Base-by-base conservation (phyloP, 2,888 invertebrate genomes). In the Clivina fossor region DNA sequence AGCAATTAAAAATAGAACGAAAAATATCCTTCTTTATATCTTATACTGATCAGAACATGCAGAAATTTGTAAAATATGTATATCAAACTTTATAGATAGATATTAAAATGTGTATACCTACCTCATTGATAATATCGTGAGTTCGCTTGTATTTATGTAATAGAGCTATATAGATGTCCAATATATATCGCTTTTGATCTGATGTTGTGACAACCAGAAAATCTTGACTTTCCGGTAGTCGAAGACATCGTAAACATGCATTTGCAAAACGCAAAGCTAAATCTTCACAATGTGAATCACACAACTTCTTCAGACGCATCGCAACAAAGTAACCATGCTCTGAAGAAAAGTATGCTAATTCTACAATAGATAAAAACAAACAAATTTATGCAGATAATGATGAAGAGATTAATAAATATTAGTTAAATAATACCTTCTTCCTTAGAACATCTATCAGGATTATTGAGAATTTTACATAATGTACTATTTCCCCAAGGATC, bases 271-370 rank as follows among this genome's bases (percentile, higher is more conserved):
- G 78, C 51, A 82, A 72, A 57, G 83, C 83, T 60, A 82, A 72
- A 68, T 81, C 80, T 72, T 81, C 80, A 71, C 82, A 82, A 63
- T 79, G 78, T 60, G 79, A 78, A 70, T 81, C 80, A 67, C 80
- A 79, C 59, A 83, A 71, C 68, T 80, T 80, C 65, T 79, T 80
- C 62, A 83, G 71, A 62, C 83, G 75, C 68, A 81, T 77, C 43
- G 78, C 76, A 60, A 82, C 74, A 63, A 82, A 70, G 67, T 79
- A 78, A 44, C 78, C 79, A 54, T 78, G 78, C 71, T 83, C 82
- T 60, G 74, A 72, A 64, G 76, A 76, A 61, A 81, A 80, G 66
- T 80, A 81, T 62, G 79, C 77, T 67, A 76, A 64, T 65, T 76
- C 75, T 76, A 65, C 57, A 75, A 43, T 26, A 24, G 15, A 24